phyloP scores from a whole-genome alignment of 2,797 vertebrate species.

The Acipenser ruthenus region DNA sequence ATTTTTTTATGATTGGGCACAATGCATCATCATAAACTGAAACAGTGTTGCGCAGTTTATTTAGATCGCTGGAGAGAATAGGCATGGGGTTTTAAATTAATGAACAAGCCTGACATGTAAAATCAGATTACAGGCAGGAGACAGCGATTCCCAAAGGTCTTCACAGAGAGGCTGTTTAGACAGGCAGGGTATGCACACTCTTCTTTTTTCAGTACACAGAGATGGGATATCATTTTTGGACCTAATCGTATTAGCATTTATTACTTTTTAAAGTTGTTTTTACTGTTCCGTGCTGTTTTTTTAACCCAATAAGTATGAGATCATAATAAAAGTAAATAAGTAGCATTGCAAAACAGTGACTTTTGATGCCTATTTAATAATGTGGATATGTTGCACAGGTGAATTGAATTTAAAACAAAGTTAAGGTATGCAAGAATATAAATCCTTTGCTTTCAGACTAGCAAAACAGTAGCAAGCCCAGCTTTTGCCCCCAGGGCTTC shows the following conservation, averaged over 20 bases:
- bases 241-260: too few species aligned
- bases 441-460: too few species aligned
- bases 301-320: too few species aligned
- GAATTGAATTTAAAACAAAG: too few species aligned
- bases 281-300: too few species aligned
- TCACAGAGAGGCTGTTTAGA: constrained; percentile 45
- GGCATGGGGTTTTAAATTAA: constrained; percentile 46
- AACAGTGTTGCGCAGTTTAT: constrained; percentile 31
- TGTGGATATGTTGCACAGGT: too few species aligned
- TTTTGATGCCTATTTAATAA: too few species aligned
- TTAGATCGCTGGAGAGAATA: constrained; percentile 40
- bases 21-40: constrained; percentile 43
- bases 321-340: too few species aligned
- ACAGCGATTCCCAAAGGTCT: constrained; percentile 34
- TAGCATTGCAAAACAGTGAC: too few species aligned
- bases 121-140: constrained; percentile 51
- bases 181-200: constrained; percentile 22
- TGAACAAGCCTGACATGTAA: constrained; percentile 51
- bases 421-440: too few species aligned
- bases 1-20: constrained; percentile 38
- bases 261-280: too few species aligned
- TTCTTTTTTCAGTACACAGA: background rate
- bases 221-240: too few species aligned
- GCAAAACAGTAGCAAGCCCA: background rate
- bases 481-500: background rate